Base-by-base conservation (phyloP, 1,140 invertebrate genomes). In the Leptopilina boulardi region DNA sequence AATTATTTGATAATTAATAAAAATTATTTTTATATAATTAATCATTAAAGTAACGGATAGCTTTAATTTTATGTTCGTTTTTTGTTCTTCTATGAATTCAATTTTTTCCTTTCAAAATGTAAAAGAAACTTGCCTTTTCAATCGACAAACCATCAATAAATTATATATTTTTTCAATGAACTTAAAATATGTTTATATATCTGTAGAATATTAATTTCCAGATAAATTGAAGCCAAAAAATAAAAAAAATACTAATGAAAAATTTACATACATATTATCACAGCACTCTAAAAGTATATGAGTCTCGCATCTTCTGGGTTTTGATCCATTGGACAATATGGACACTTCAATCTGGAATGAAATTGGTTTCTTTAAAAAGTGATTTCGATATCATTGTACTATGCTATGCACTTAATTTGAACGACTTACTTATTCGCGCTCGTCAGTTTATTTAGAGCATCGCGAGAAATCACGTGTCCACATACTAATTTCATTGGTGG, bases 271-370 rank as follows among this genome's bases (percentile, higher is more conserved):
- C 18, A 41, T 77, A 76, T 77, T 89, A 90, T 90, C 89, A 89
- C 87, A 89, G 84, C 75, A 82, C 73, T 84, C 92, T 93, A 99
- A 93, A 99, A 99, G 87, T 96, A 95, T 87, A 99, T 97, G 86
- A 96, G 94, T 88, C 95, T 94, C 19, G 98, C 98, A 88, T 99
- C 98, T 75, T 95, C 93, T 44, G 97, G 96, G 88, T 95, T 97
- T 88, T 99, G 98, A 91, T 99, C 98, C 85, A 98, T 94, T 6
- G 98, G 98, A 87, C 98, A 99, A 89, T 99, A 99, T 1, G 98
- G 98, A 89, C 98, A 99, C 92, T 99, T 99, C 84, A 99, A 93
- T 89, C 97, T 98, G 92, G 82, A 94, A 94, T 88, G 85, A 87
- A 90, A 88, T 88, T 86, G 83, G 76, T 87, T 85, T 82, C 83